Evolutionary conservation across 2,113 vertebrate species (phyloP).

Genomic region (Neodon shergylaensis): DNA sequence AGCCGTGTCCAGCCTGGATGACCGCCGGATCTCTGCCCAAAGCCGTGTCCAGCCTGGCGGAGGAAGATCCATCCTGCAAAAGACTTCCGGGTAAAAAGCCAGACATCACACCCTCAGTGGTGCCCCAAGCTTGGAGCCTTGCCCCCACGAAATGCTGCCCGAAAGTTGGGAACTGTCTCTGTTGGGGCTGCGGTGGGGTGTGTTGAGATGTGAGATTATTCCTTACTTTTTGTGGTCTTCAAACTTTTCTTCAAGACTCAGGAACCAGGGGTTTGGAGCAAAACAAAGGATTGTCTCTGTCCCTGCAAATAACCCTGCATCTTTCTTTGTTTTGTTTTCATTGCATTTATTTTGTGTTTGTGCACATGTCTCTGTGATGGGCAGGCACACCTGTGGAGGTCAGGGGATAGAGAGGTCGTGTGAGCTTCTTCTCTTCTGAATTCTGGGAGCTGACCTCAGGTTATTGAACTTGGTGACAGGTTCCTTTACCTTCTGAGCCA

Average conservation of each 20-base stretch:
- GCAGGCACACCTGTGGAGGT: neutral
- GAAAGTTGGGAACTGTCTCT: neutral
- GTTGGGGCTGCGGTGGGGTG: fast-evolving
- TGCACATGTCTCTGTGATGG: too few relatives aligned
- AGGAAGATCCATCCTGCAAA: neutral
- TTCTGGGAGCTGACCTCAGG: neutral
- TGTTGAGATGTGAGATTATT: neutral
- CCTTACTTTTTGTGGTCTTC: conserved; percentile 28
- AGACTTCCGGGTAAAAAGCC: neutral
- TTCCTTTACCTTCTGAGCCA: neutral
- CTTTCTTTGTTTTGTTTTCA: neutral
- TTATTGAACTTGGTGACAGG: too few relatives aligned
- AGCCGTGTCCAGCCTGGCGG: neutral
- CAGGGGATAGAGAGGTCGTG: too few relatives aligned
- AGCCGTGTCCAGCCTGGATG: neutral
- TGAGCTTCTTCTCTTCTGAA: neutral
- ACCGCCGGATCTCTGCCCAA: too few relatives aligned
- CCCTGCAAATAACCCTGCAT: neutral
- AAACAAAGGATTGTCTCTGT: neutral
- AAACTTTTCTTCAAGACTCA: conserved; percentile 7
- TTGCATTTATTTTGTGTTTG: neutral
- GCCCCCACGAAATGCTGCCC: neutral
- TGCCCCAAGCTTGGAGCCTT: neutral
- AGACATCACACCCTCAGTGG: neutral
- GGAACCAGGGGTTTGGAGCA: neutral